Evolutionary conservation across 2,888 invertebrate species (phyloP).

Genomic region (Myathropa florea): DNA sequence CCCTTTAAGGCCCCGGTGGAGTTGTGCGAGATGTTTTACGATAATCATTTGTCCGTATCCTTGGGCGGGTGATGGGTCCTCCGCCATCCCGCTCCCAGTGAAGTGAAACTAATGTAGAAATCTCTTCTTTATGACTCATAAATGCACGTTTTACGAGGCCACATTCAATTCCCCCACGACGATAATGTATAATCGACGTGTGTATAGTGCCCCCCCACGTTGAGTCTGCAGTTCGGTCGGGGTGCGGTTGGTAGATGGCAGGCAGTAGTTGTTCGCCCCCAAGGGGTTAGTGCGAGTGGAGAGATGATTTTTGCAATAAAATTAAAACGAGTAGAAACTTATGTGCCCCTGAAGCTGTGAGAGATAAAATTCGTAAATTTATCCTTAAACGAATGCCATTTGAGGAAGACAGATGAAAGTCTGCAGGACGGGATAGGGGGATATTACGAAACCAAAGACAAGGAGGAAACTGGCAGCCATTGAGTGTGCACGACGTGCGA

Average conservation of each 20-base stretch:
- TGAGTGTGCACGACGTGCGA: background rate
- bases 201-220: background rate
- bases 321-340: slow-evolving; percentile 5
- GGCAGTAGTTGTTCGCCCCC: background rate
- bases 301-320: slow-evolving; percentile 10
- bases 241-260: no score
- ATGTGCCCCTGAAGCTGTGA: background rate
- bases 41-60: slow-evolving; percentile 34
- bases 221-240: no score
- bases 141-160: slow-evolving; percentile 46
- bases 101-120: slow-evolving; percentile 37
- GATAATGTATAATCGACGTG: slow-evolving; percentile 42
- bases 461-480: background rate
- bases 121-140: slow-evolving; percentile 55
- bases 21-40: slow-evolving; percentile 28
- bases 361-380: background rate
- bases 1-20: background rate
- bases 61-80: slow-evolving; percentile 8
- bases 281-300: slow-evolving; percentile 13
- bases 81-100: background rate
- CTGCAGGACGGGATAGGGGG: background rate
- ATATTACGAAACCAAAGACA: background rate
- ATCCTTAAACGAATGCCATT: background rate
- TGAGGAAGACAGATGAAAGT: background rate
- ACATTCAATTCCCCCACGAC: slow-evolving; percentile 49